phyloP scores from a whole-genome alignment of 2,888 invertebrate species.

The Linnaemya tessellans region DNA sequence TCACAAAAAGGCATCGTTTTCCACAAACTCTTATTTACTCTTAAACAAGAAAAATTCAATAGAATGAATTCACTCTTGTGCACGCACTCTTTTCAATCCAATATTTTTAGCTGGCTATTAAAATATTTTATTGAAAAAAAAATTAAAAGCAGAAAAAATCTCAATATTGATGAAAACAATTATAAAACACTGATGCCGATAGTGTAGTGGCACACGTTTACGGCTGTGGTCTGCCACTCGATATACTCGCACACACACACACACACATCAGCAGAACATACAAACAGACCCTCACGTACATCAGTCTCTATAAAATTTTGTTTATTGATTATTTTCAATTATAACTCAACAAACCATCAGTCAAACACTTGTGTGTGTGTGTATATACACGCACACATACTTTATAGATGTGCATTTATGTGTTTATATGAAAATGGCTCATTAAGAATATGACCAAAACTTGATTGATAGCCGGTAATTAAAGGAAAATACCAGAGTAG shows the following conservation, averaged over 20 bases:
- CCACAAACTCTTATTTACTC: background rate
- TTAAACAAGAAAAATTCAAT: background rate
- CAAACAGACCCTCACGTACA: background rate
- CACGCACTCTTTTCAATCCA: background rate
- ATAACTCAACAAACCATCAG: conserved; percentile 34
- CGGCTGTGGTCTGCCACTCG: conserved; percentile 29
- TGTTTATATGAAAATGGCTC: conserved; percentile 1
- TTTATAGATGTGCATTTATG: too few species aligned
- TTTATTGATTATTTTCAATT: conserved; percentile 43
- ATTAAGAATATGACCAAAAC: conserved; percentile 38
- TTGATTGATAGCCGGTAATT: conserved; percentile 27
- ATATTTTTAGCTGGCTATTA: conserved; percentile 21
- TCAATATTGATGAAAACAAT: conserved; percentile 56
- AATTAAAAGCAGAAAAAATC: conserved; percentile 6
- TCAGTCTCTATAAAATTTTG: conserved; percentile 3
- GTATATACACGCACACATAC: too few species aligned
- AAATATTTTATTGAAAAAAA: conserved; percentile 46
- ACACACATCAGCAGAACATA: too few species aligned
- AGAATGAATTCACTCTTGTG: background rate
- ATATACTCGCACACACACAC: background rate
- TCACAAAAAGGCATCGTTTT: background rate
- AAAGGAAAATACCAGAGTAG: background rate
- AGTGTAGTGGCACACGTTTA: conserved; percentile 54
- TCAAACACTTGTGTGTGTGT: background rate
- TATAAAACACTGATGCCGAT: conserved; percentile 23